These are phyloP conservation scores for Hydrolagus affinis DNA, from an alignment of 2,113 vertebrate genomes.

Conservation along the genomic window DNA sequence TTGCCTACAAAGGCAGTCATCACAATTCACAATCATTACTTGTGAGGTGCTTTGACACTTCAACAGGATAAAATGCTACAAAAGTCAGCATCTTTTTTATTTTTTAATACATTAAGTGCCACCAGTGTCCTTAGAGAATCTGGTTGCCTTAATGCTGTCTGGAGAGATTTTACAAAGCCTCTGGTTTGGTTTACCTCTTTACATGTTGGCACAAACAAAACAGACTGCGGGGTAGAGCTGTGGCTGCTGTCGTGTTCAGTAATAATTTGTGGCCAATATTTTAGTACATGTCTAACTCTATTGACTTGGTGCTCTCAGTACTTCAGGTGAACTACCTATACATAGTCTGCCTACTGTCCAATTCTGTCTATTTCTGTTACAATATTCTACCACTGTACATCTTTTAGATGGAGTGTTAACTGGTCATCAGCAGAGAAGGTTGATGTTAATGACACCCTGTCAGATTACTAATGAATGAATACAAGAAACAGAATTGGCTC, in stretches of 20 bases:
- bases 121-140: neutral
- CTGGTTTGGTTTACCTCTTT: neutral
- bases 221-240: neutral
- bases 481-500: too few species aligned
- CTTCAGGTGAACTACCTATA: neutral
- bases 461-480: too few species aligned
- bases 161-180: neutral
- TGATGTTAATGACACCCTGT: too few species aligned
- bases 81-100: too few species aligned
- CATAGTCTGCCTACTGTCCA: neutral
- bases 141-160: neutral
- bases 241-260: neutral
- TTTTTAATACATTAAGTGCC: neutral
- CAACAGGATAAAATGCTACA: too few species aligned
- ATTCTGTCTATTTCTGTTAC: neutral
- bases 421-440: neutral
- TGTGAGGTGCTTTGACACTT: too few species aligned
- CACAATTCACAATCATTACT: too few species aligned
- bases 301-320: neutral
- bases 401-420: neutral
- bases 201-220: neutral
- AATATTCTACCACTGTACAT: neutral
- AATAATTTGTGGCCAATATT: neutral
- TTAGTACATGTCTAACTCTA: too few species aligned
- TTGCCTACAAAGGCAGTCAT: too few species aligned